Evolutionary conservation across 2,113 vertebrate species (phyloP), one percentile per base, ranked within the genome.

Genomic region (Oncorhynchus keta): DNA sequence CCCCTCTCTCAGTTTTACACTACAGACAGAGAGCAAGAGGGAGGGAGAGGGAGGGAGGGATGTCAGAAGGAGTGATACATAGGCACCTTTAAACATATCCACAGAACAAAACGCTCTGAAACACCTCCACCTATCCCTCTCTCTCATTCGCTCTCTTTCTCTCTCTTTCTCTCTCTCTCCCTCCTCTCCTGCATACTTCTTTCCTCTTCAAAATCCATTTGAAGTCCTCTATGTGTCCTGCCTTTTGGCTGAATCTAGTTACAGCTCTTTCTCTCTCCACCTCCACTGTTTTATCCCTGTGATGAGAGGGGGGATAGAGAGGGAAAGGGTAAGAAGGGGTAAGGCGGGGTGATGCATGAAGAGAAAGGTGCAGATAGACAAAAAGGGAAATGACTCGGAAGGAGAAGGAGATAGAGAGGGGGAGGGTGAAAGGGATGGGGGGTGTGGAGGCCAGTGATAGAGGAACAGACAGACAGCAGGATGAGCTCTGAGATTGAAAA

Each of bases 311-410:
- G 39, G 39, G 39, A 1, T 45, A 45, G 39, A 79, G 16, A 82
- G 14, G 51, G 51, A 77, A 85, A 81, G 70, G 76, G 45, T 39
- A 14, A 51, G 76, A 84, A 79, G 48, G 12, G 69, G 24, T 49
- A 45, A 45, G 39, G 39, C 39, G 9, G 39, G 39, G 39, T 62
- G 16, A 49, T 39, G n/a, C 39, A 45, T 45, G 72, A 16, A 68
- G 65, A 57, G 22, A 18, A 51, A 3, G 2, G 26, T 26, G 24
- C 2, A 59, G 70, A 59, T 49, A 30, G 39, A 45, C 39, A 45
- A 11, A 45, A 45, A 45, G 76, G 75, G 3, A 26, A 32, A 70
- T 51, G 8, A 16, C 51, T 55, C 3, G 16, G 51, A 55, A 74
- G 39, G 76, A 16, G 57, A 79, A 11, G 64, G 59, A 70, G 51